phyloP scores from a whole-genome alignment of 2,888 invertebrate genomes.

The Bombylius major region DNA sequence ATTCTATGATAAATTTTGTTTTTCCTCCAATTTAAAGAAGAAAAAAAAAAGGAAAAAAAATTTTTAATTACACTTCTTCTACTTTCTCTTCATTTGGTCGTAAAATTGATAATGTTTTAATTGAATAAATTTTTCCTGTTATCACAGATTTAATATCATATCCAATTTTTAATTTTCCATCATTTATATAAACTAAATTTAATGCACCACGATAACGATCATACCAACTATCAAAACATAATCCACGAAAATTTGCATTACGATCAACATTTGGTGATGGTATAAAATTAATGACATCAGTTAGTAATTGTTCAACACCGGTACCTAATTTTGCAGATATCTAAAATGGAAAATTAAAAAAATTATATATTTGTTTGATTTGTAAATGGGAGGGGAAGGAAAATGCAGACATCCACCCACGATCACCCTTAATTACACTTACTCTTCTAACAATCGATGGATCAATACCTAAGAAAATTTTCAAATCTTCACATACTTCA shows the following conservation, averaged over 20 bases:
- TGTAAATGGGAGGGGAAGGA: no score
- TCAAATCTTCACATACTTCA: constrained; percentile 62
- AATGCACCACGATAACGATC: constrained; percentile 76
- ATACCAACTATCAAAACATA: constrained; percentile 91
- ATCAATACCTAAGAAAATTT: constrained; percentile 70
- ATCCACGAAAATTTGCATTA: constrained; percentile 54
- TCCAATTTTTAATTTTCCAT: constrained; percentile 61
- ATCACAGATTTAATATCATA: constrained; percentile 61
- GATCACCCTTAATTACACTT: constrained; percentile 10
- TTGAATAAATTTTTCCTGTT: constrained; percentile 61
- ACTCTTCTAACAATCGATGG: constrained; percentile 60
- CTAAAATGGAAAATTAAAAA: constrained; percentile 25
- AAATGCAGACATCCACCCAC: no score
- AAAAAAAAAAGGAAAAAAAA: no score
- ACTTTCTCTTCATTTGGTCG: constrained; percentile 60
- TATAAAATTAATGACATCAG: constrained; percentile 63
- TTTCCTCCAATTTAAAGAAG: no score
- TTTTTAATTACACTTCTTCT: constrained; percentile 46
- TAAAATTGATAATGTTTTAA: constrained; percentile 67
- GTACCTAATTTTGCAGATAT: constrained; percentile 86
- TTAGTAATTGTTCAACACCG: constrained; percentile 64
- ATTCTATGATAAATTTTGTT: not conserved
- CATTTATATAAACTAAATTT: constrained; percentile 61
- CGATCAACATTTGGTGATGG: constrained; percentile 57
- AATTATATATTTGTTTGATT: not conserved